Base-by-base conservation (phyloP, 2,888 invertebrate genomes). In the Notodonta dromedarius region DNA sequence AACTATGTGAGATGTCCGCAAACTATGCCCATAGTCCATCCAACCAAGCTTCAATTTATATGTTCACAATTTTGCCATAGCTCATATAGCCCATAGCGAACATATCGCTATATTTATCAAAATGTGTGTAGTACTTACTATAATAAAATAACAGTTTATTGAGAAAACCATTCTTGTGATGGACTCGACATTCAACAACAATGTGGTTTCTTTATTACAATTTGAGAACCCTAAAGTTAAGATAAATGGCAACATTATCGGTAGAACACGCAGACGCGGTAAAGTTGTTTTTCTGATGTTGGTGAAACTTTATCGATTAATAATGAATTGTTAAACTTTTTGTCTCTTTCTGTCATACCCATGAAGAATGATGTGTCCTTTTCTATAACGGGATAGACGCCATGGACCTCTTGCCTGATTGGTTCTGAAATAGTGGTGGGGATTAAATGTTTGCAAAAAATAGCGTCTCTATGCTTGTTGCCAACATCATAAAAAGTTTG, bases 391-490 rank as follows among this genome's bases (percentile, higher is more conserved):
- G 67, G 70, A 66, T 69, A 65, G 76, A 82, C 85, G 91, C 89
- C 90, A 88, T 87, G 92, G 91, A 91, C 88, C 91, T 82, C 82
- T 77, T 74, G 66, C 63, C 35, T 80, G 81, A 93, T 91, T 92
- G 91, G 92, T 71, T 58, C 59, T 35, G 61, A 2, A 42, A 1
- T 48, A 16, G 58, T 57, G 65, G 65, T 66, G 69, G 73, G 85
- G 74, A 77, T 81, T 78, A 56, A 63, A 59, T 71, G 66, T 70
- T 74, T 75, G 76, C 72, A 76, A 83, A 84, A 80, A 84, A 55
- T 85, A 74, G 83, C 83, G 84, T 85, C 86, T 72, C 66, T 79
- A 57, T 48, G 71, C 76, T 40, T 61, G 12, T 61, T 67, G 82
- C 87, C 89, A 89, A 88, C 88, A 75, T 85, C 70, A 76, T 66